Percentiles rank a stretch among this genome's conserved stretches.
These are phyloP conservation scores for Tinamus guttatus DNA, from an alignment of 2,113 vertebrate species.

Conservation along the genomic window DNA sequence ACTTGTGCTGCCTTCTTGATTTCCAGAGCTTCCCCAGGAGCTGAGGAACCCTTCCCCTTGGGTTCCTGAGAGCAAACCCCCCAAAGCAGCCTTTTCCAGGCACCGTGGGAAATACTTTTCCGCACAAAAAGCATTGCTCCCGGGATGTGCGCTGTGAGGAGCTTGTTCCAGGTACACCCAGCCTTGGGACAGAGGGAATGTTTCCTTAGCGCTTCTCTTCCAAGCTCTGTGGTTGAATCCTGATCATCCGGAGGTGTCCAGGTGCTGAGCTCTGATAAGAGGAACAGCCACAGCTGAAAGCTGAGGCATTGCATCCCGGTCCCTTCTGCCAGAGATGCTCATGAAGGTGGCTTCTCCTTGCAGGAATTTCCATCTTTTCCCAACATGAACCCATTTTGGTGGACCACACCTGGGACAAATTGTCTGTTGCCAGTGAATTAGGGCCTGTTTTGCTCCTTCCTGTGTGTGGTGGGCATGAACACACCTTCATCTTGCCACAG, in stretches of 20 bases:
- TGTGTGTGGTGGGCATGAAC: not conserved
- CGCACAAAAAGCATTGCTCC: not conserved
- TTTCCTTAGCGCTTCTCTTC: not conserved
- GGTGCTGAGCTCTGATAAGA: not conserved
- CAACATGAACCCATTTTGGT: not conserved
- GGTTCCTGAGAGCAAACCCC: not conserved
- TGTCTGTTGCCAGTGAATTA: fast-evolving
- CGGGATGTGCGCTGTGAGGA: not conserved
- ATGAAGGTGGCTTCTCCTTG: not conserved
- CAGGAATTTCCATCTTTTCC: not conserved
- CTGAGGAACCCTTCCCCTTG: not conserved
- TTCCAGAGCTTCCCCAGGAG: not conserved
- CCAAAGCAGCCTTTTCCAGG: not conserved
- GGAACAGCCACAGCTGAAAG: fast-evolving
- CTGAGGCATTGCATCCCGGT: not conserved
- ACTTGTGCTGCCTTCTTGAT: not conserved
- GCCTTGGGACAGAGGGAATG: too few species aligned
- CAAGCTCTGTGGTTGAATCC: not conserved
- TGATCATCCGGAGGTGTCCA: too few species aligned
- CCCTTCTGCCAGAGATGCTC: not conserved
- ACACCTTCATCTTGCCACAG: fast-evolving
- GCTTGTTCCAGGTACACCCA: not conserved
- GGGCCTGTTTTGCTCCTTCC: not conserved
- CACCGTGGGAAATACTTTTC: not conserved
- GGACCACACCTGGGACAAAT: not conserved